Evolutionary conservation across 2,797 vertebrate species (phyloP).

Genomic region (Selene dorsalis): DNA sequence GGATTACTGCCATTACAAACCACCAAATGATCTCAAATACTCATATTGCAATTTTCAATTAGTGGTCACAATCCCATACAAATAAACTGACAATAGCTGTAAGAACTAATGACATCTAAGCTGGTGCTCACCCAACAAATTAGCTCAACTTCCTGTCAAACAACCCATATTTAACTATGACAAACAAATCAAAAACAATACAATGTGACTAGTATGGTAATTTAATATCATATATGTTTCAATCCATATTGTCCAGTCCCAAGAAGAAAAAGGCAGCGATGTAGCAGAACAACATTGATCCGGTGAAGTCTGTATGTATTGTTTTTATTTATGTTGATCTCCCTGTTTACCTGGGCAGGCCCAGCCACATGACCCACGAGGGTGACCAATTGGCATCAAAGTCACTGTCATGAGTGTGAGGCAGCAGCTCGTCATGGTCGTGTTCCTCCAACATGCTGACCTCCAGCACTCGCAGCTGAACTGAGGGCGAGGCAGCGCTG

Average conservation of each 20-base stretch:
- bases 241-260: neutral
- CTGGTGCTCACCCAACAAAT: neutral
- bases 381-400: slow-evolving; percentile 98
- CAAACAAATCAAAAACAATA: neutral
- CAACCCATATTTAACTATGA: neutral
- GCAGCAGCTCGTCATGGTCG: slow-evolving; percentile 86
- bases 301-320: neutral
- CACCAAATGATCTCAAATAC: neutral
- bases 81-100: neutral
- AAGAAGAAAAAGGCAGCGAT: neutral
- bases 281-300: neutral
- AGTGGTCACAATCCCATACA: neutral
- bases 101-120: neutral
- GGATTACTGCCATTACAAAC: neutral
- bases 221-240: neutral
- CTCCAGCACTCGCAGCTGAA: slow-evolving; percentile 92
- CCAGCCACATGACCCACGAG: slow-evolving; percentile 98
- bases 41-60: neutral
- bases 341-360: slow-evolving; percentile 91
- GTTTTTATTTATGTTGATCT: neutral
- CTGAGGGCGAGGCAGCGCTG: slow-evolving; percentile 91
- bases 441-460: slow-evolving; percentile 92
- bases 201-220: neutral
- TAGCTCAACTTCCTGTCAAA: no score
- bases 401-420: slow-evolving; percentile 91